Evolutionary conservation across 2,113 vertebrate genomes (phyloP), one percentile per base, ranked within the genome.

Genomic region (Ictalurus punctatus): DNA sequence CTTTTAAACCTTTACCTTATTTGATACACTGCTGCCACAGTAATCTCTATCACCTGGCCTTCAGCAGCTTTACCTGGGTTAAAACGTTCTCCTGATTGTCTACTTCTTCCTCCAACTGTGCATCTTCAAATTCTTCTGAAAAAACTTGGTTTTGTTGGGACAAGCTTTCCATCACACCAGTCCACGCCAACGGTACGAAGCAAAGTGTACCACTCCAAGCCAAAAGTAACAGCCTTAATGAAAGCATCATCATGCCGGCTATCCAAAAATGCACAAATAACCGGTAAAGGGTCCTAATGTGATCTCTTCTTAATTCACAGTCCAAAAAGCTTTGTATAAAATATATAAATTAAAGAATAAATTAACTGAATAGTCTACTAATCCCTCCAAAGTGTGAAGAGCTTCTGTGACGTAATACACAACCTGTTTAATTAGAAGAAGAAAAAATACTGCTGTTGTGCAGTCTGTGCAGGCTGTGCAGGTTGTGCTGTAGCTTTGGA

Each of bases 51-150:
- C 23, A 30, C 21, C 59, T 23, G n/a, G 12, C 21, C 56, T 84
- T 67, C 48, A 71, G 30, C 37, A 81, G 67, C 40, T 23, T 83
- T 90, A 98, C 97, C 97, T 98, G 97, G 40, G 96, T 97, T 27
- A 98, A 92, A 79, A 97, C 92, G 90, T 97, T 98, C 93, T 97
- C 97, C 86, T 97, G 96, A 93, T 97, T 97, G 92, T 97, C 96
- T 80, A 95, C 91, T 89, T 97, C 96, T 1, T 97, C 96, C 84
- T 97, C 95, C 93, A 97, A 94, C 37, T 93, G 91, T 81, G 65
- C 67, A 34, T 87, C 86, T 78, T 37, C 59, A 74, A 61, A 63
- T n/a, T 86, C 86, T 19, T 83, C 81, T 40, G 87, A 48, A 69
- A 81, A 58, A 56, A 83, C 78, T 19, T 87, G 71, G n/a, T 87